Conservation (phyloP, 2,113 vertebrate genomes). For the Drymodes brunneopygia region DNA sequence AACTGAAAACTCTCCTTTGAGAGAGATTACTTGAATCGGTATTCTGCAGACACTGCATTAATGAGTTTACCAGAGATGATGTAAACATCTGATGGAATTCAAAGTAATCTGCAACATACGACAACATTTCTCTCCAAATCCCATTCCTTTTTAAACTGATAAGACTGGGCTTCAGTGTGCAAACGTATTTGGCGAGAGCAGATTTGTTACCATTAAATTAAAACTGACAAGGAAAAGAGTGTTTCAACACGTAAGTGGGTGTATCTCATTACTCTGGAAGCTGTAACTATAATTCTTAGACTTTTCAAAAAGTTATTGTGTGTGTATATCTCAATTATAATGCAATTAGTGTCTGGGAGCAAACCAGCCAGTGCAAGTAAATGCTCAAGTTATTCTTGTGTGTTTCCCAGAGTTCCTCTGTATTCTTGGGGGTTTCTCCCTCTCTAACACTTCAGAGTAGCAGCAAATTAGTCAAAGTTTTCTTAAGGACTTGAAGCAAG, state of each 20-base stretch:
- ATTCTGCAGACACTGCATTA: not conserved
- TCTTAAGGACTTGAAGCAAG: not conserved
- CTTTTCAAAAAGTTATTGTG: not conserved
- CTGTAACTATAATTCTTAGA: not conserved
- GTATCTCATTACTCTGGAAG: not conserved
- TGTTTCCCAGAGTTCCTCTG: not conserved
- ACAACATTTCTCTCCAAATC: not conserved
- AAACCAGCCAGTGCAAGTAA: not conserved
- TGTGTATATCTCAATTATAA: not conserved
- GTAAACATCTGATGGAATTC: not conserved
- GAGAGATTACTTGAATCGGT: not conserved
- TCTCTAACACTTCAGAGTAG: not conserved
- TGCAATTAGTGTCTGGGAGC: not conserved
- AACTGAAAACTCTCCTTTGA: not conserved
- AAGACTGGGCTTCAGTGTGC: not conserved
- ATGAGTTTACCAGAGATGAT: not conserved
- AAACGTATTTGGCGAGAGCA: rapidly evolving
- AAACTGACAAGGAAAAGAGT: not conserved
- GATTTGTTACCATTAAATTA: not conserved
- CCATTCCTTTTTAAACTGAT: not conserved
- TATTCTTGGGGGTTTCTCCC: not conserved
- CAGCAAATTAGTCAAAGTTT: not conserved
- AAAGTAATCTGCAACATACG: not conserved
- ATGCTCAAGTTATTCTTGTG: not conserved
- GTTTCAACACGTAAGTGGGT: not conserved